Evolutionary conservation across 23 tunicate species (phyloP).

Genomic region (Pegea sp.): DNA sequence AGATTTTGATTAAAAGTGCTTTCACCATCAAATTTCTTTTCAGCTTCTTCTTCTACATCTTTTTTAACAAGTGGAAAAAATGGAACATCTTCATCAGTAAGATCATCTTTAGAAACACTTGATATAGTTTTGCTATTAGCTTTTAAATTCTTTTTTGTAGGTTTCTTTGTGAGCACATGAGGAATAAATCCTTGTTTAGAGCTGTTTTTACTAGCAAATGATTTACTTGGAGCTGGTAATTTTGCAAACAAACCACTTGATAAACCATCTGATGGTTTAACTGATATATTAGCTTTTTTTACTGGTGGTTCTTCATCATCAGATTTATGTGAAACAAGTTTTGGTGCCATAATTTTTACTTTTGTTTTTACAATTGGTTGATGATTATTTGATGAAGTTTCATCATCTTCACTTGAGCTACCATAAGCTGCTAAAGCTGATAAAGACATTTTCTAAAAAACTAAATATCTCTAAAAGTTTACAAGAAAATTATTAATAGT

Average conservation of each 20-base stretch:
- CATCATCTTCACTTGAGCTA: constrained; percentile 1
- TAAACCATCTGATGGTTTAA: not conserved
- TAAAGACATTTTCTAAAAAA: not conserved
- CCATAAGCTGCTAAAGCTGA: not conserved
- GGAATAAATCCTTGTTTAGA: constrained; percentile 25
- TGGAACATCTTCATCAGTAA: constrained; percentile 10
- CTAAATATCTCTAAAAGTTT: too few relatives aligned
- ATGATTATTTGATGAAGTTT: not conserved
- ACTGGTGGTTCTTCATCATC: constrained; percentile 44
- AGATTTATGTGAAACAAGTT: not conserved
- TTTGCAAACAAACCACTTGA: constrained; percentile 51
- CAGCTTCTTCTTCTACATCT: constrained; percentile 10
- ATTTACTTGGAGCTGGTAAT: constrained; percentile 69
- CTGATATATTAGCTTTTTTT: constrained; percentile 8
- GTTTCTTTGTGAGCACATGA: constrained; percentile 30
- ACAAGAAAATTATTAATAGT: too few relatives aligned
- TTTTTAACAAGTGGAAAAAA: constrained; percentile 45
- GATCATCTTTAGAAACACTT: constrained; percentile 4
- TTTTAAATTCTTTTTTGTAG: not conserved
- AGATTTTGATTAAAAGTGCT: too few relatives aligned
- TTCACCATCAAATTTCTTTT: not conserved
- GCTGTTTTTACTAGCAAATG: constrained; percentile 27
- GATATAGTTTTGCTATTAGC: too few relatives aligned
- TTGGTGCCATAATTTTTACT: constrained; percentile 27
- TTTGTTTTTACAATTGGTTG: not conserved